Conservation (phyloP, 2,888 invertebrate genomes). For the Diplolepis rosae region DNA sequence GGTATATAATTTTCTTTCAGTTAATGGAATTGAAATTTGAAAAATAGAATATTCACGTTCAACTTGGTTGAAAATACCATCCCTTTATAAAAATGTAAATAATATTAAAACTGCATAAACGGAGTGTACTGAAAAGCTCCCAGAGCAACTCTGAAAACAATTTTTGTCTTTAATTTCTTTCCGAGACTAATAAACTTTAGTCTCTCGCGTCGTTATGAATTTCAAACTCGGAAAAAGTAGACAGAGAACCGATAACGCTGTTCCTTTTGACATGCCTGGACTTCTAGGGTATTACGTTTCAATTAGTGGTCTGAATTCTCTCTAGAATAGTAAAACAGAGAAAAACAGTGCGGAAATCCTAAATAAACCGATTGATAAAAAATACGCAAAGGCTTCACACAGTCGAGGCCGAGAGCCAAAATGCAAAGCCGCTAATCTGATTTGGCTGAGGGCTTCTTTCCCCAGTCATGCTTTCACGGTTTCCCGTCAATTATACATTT, state of each 20-base stretch:
- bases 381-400: constrained; percentile 14
- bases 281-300: constrained; percentile 25
- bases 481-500: constrained; percentile 65
- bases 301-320: constrained; percentile 12
- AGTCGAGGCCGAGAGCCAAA: constrained; percentile 45
- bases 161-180: constrained; percentile 27
- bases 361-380: constrained; percentile 31
- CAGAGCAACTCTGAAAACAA: constrained; percentile 6
- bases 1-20: no score
- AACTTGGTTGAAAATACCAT: background rate
- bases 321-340: constrained; percentile 15
- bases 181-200: constrained; percentile 23
- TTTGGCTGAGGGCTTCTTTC: constrained; percentile 51
- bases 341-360: constrained; percentile 6
- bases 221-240: background rate
- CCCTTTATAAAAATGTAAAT: constrained; percentile 9
- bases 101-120: constrained; percentile 11
- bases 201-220: constrained; percentile 23
- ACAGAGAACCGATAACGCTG: constrained; percentile 13
- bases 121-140: background rate
- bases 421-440: constrained; percentile 65
- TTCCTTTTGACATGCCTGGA: constrained; percentile 16
- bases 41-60: no score
- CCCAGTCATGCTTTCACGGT: constrained; percentile 39
- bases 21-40: background rate